A percentile compares a stretch with the other conserved stretches of the same genome.
phyloP scores from a whole-genome alignment of 2,888 invertebrate species.

The Scrobipalpa atriplicella region DNA sequence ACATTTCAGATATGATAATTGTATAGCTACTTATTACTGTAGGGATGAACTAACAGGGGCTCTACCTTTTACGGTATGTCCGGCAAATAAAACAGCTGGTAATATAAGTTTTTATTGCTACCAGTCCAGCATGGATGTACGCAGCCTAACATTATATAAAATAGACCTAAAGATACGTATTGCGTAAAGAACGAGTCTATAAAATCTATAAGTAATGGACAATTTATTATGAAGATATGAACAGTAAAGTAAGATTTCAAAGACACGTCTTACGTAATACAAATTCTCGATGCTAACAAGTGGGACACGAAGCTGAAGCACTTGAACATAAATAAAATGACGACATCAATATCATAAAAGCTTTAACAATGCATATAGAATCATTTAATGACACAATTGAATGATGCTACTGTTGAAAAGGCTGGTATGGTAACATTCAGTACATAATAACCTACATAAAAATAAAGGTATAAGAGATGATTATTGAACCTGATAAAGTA shows the following conservation, averaged over 20 bases:
- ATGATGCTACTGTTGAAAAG: constrained; percentile 28
- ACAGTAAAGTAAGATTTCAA: background rate
- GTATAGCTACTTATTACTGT: too few relatives aligned
- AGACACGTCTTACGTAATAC: background rate
- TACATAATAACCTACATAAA: too few relatives aligned
- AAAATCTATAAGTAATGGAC: constrained; percentile 11
- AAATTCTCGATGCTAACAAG: background rate
- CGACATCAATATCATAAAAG: constrained; percentile 9
- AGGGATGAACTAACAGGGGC: too few relatives aligned
- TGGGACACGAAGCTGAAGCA: background rate
- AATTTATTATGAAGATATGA: background rate
- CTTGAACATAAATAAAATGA: constrained; percentile 1
- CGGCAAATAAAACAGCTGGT: too few relatives aligned
- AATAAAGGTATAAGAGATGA: too few relatives aligned
- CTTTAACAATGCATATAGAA: background rate
- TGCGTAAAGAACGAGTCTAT: background rate
- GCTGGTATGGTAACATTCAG: too few relatives aligned
- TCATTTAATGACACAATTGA: constrained; percentile 16
- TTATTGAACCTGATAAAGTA: too few relatives aligned
- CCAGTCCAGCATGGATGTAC: too few relatives aligned
- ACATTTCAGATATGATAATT: too few relatives aligned
- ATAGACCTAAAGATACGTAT: background rate
- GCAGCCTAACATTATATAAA: background rate
- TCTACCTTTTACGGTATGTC: too few relatives aligned
- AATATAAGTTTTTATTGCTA: too few relatives aligned